phyloP scores from a whole-genome alignment of 2,888 invertebrate species.

The Malacosoma neustria region DNA sequence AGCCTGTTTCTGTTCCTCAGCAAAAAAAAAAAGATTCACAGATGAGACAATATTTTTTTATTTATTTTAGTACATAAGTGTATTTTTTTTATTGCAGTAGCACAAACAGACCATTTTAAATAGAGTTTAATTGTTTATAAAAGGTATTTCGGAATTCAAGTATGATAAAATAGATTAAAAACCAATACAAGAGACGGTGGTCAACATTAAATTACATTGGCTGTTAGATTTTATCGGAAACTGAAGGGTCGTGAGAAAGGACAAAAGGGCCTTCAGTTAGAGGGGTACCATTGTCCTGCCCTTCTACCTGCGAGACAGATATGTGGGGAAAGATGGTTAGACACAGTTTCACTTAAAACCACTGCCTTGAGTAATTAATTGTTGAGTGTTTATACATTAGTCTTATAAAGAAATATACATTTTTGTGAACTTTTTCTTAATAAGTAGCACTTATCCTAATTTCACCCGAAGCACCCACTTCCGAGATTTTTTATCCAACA shows the following conservation, averaged over 20 bases:
- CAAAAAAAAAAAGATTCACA: too few relatives aligned
- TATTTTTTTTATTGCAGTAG: too few relatives aligned
- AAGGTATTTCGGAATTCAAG: not conserved
- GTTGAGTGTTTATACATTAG: slow-evolving; percentile 3
- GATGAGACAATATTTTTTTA: too few relatives aligned
- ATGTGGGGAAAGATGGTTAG: slow-evolving; percentile 6
- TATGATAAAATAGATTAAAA: not conserved
- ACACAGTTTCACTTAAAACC: slow-evolving; percentile 8
- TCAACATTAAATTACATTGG: slow-evolving; percentile 27
- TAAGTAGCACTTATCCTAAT: too few relatives aligned
- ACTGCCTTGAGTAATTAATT: slow-evolving; percentile 16
- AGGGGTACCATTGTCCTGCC: slow-evolving; percentile 25
- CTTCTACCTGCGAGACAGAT: slow-evolving; percentile 16
- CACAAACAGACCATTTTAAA: too few relatives aligned
- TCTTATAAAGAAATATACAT: too few relatives aligned
- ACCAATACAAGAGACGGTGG: slow-evolving; percentile 2
- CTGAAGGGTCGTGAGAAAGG: slow-evolving; percentile 18
- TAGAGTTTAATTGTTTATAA: too few relatives aligned
- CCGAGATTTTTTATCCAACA: too few relatives aligned
- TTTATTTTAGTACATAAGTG: too few relatives aligned
- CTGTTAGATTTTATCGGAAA: slow-evolving; percentile 26
- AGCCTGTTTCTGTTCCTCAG: too few relatives aligned
- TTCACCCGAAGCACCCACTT: too few relatives aligned
- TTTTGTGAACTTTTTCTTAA: too few relatives aligned
- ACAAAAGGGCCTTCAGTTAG: slow-evolving; percentile 21